Percentiles rank a stretch among this genome's conserved stretches.
phyloP scores from a whole-genome alignment of 2,113 vertebrate genomes.

The Toxotes jaculatrix region DNA sequence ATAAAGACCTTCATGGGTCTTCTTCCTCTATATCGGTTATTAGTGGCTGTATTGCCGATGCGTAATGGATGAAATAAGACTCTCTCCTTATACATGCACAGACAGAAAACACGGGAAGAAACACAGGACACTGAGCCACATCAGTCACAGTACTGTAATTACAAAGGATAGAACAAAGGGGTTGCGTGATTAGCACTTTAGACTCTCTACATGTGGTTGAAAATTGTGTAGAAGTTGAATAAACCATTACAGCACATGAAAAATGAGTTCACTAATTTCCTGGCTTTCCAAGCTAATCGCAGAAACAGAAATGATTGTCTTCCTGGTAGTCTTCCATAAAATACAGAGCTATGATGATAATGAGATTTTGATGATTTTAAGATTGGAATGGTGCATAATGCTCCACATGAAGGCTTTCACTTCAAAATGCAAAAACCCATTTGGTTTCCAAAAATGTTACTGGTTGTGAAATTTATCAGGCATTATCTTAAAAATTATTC shows the following conservation, averaged over 20 bases:
- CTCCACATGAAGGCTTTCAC: slow-evolving; percentile 7
- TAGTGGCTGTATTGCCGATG: slow-evolving; percentile 7
- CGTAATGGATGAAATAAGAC: slow-evolving; percentile 28
- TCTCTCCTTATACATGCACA: not conserved
- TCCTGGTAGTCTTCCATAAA: not conserved
- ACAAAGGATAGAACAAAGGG: not conserved
- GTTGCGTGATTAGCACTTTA: not conserved
- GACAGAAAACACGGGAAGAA: not conserved
- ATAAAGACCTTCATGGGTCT: slow-evolving; percentile 50
- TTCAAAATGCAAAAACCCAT: not conserved
- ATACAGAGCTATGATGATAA: not conserved
- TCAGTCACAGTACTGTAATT: not conserved
- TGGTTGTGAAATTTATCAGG: not conserved
- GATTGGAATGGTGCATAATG: slow-evolving; percentile 8
- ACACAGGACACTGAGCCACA: not conserved
- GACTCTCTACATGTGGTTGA: too few relatives aligned
- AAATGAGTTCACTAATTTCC: slow-evolving; percentile 19
- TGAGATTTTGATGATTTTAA: slow-evolving; percentile 19
- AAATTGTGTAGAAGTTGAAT: slow-evolving; percentile 7
- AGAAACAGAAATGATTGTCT: not conserved
- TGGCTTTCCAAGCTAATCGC: not conserved
- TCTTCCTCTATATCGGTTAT: slow-evolving; percentile 39
- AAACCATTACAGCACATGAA: not conserved
- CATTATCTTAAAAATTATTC: not conserved
- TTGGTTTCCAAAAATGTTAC: not conserved